Base-by-base conservation (phyloP, 2,113 vertebrate genomes). In the Lophura nycthemera region DNA sequence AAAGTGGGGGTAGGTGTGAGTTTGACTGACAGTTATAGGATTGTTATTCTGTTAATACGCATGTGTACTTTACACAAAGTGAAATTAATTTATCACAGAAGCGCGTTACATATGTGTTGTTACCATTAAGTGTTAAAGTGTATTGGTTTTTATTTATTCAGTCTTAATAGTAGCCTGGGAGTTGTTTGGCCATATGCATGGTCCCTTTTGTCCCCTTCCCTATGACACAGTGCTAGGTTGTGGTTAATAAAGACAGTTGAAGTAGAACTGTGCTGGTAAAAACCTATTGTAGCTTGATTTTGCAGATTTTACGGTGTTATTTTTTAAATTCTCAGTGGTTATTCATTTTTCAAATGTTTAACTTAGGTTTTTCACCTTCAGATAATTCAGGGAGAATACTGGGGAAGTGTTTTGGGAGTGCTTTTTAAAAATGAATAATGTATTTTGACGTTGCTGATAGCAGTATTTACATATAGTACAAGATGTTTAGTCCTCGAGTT, bases 1-100 rank as follows among this genome's bases (percentile, higher is more conserved):
- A 86, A 89, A 98, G 98, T 98, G 30, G 89, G 98, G 92, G 94
- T 93, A 93, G 29, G 64, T 77, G 13, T 59, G 63, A 85, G 13
- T 40, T 88, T 69, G 61, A 20, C 67, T 86, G 47, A n/a, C 57
- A 88, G 40, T 65, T 5, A 11, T 20, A 65, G 20, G 17, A 7
- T 57, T 86, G 48, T 67, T 63, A 7, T 43, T 13, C 54, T 85
- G 17, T 69, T 13, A 5, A 47, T 75, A 10, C 17, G 13, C 12
- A 8, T 60, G 21, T 66, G 45, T 57, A 36, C 14, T 30, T 86
- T 43, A 30, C 21, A 34, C 42, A 56, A 57, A 67, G 12, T 18
- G 29, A 81, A 91, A 82, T 69, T 0, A 63, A 40, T 77, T 54
- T 79, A 43, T 89, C 48, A 66, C 43, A 59, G 2, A 79, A 65